Percentiles rank a stretch among this genome's conserved stretches.
These are phyloP conservation scores for Dioctria rufipes DNA, from an alignment of 2,888 invertebrate species.

Conservation along the genomic window DNA sequence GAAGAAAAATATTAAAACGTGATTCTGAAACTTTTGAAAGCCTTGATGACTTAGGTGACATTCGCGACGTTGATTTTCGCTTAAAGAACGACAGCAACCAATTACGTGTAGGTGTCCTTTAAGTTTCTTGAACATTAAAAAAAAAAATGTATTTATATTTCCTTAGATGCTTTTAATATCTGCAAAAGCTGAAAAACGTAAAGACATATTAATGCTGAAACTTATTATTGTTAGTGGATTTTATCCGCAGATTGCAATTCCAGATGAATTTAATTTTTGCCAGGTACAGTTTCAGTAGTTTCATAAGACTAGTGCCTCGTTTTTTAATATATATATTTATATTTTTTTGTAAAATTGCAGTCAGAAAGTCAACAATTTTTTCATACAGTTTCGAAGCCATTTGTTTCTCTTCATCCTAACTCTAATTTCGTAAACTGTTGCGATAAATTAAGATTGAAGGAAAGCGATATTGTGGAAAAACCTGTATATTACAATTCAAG, in stretches of 20 bases:
- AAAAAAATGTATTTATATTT: slow-evolving; percentile 62
- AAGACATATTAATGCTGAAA: slow-evolving; percentile 81
- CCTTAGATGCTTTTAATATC: slow-evolving; percentile 76
- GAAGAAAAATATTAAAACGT: slow-evolving; percentile 82
- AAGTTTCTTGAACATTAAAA: slow-evolving; percentile 71
- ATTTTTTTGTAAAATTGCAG: slow-evolving; percentile 70
- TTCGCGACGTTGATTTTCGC: slow-evolving; percentile 90
- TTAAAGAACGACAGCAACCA: slow-evolving; percentile 83
- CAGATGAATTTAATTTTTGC: slow-evolving; percentile 94
- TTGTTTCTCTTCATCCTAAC: slow-evolving; percentile 91
- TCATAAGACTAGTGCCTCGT: too few species aligned
- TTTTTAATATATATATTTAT: slow-evolving; percentile 16
- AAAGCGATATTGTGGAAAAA: slow-evolving; percentile 81
- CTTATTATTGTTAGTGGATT: slow-evolving; percentile 91
- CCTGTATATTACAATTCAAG: slow-evolving; percentile 78
- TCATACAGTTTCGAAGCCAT: slow-evolving; percentile 90
- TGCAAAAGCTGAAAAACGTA: slow-evolving; percentile 77
- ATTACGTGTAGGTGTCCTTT: slow-evolving; percentile 74
- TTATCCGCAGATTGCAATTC: slow-evolving; percentile 95
- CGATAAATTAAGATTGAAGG: slow-evolving; percentile 83
- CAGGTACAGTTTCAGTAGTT: slow-evolving; percentile 73
- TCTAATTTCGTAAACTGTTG: slow-evolving; percentile 89
- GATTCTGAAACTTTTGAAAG: slow-evolving; percentile 76
- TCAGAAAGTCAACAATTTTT: slow-evolving; percentile 85
- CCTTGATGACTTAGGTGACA: slow-evolving; percentile 77